phyloP scores from a whole-genome alignment of 2,113 vertebrate genomes.

The Limanda limanda region DNA sequence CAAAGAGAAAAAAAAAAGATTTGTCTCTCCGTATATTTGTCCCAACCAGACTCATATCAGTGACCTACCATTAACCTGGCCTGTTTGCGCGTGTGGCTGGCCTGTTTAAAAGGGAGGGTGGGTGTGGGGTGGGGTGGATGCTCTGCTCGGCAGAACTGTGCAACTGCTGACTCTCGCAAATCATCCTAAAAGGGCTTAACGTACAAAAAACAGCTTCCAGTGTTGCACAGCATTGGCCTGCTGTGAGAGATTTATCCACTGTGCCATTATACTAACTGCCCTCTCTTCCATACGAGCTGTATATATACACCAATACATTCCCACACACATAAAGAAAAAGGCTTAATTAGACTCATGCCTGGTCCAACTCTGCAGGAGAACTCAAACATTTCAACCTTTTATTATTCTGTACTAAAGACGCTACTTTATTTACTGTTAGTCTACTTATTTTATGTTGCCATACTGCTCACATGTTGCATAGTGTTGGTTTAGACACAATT shows the following conservation, averaged over 20 bases:
- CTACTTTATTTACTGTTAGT: constrained; percentile 10
- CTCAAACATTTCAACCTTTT: constrained; percentile 34
- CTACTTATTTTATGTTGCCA: constrained; percentile 6
- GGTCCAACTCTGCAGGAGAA: constrained; percentile 29
- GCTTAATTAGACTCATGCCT: constrained; percentile 41
- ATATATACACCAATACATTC: constrained; percentile 6
- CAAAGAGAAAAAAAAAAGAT: constrained; percentile 31
- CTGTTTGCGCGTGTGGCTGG: constrained; percentile 55
- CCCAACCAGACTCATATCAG: constrained; percentile 55
- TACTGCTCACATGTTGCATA: neutral
- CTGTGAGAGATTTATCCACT: constrained; percentile 71
- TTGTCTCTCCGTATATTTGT: constrained; percentile 44
- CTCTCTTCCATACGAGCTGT: constrained; percentile 40
- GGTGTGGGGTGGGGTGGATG: constrained; percentile 36
- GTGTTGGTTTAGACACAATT: neutral
- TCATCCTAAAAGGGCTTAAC: constrained; percentile 79
- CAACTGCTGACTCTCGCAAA: constrained; percentile 71
- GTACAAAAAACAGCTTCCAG: constrained; percentile 67
- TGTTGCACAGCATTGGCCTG: constrained; percentile 48
- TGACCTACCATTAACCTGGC: constrained; percentile 73
- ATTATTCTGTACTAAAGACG: constrained; percentile 34
- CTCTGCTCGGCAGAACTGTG: constrained; percentile 61
- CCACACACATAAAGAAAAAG: constrained; percentile 21
- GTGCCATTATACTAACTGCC: constrained; percentile 66
- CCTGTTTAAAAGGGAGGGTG: constrained; percentile 35